These are phyloP conservation scores for Harpalus rufipes DNA, from an alignment of 2,888 invertebrate genomes.

Conservation along the genomic window DNA sequence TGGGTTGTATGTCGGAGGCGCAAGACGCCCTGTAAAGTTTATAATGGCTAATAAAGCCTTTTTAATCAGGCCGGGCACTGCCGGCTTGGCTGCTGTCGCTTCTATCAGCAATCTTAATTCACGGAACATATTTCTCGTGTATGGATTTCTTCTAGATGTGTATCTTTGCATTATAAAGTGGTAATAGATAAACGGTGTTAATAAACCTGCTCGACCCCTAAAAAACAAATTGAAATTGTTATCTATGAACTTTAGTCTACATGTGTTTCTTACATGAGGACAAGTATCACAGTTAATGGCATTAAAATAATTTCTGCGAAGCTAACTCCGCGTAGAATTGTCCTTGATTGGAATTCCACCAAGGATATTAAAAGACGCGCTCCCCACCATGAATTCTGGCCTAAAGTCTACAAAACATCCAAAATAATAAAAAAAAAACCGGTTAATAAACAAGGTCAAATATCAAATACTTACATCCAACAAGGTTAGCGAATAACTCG, in stretches of 20 bases:
- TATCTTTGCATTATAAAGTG: constrained; percentile 96
- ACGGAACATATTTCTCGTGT: constrained; percentile 94
- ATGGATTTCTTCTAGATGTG: constrained; percentile 96
- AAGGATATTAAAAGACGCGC: constrained; percentile 91
- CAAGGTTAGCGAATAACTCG: constrained; percentile 93
- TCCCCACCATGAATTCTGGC: constrained; percentile 95
- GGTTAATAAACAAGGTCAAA: constrained; percentile 62
- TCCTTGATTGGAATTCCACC: constrained; percentile 93
- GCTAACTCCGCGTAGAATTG: constrained; percentile 93
- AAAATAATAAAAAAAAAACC: constrained; percentile 14
- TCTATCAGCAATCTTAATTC: constrained; percentile 89
- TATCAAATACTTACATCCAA: constrained; percentile 91
- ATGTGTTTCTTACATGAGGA: constrained; percentile 86
- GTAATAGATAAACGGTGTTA: constrained; percentile 98
- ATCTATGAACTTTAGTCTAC: not conserved
- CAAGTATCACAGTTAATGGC: constrained; percentile 88
- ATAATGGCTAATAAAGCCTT: constrained; percentile 82
- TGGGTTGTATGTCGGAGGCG: constrained; percentile 81
- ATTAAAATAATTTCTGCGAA: constrained; percentile 96
- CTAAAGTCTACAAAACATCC: constrained; percentile 84
- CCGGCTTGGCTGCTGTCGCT: constrained; percentile 83
- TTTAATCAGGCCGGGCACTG: constrained; percentile 84
- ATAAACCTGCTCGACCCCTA: constrained; percentile 93
- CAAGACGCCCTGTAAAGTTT: constrained; percentile 86
- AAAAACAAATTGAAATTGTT: not conserved